phyloP scores from a whole-genome alignment of 2,888 invertebrate species.

The Phragmatobia fuliginosa region DNA sequence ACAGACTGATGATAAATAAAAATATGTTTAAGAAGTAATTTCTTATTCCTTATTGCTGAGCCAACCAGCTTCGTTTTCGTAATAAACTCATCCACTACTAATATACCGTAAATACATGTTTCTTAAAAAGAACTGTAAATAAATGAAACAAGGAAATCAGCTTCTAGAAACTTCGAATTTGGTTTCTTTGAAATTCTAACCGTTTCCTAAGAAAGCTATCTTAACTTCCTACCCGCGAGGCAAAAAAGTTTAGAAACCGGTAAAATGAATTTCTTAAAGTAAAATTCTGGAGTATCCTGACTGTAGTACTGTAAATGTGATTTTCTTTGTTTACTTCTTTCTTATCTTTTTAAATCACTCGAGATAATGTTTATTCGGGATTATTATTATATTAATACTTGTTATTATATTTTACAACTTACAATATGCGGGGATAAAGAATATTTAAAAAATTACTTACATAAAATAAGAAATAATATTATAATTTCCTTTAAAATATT shows the following conservation, averaged over 20 bases:
- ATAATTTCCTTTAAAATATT: no score
- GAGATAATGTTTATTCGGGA: no score
- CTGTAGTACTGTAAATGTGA: background rate
- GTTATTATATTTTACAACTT: no score
- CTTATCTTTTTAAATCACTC: no score
- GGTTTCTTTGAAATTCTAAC: background rate
- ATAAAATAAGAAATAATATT: no score
- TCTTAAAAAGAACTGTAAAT: background rate
- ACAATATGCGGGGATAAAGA: no score
- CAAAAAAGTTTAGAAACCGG: background rate
- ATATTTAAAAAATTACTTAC: background rate
- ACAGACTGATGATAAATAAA: no score
- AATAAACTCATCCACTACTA: background rate
- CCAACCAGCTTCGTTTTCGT: background rate
- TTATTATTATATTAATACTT: no score
- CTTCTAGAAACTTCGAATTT: background rate
- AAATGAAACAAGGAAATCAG: background rate
- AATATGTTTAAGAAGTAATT: no score
- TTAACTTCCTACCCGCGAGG: background rate
- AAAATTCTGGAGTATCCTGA: background rate
- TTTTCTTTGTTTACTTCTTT: background rate
- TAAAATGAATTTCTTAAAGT: background rate
- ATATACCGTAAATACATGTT: background rate
- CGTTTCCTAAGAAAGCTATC: background rate
- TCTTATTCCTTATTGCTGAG: no score